Base-by-base conservation (phyloP, 2,113 vertebrate genomes). In the Tricholaema leucomelas region DNA sequence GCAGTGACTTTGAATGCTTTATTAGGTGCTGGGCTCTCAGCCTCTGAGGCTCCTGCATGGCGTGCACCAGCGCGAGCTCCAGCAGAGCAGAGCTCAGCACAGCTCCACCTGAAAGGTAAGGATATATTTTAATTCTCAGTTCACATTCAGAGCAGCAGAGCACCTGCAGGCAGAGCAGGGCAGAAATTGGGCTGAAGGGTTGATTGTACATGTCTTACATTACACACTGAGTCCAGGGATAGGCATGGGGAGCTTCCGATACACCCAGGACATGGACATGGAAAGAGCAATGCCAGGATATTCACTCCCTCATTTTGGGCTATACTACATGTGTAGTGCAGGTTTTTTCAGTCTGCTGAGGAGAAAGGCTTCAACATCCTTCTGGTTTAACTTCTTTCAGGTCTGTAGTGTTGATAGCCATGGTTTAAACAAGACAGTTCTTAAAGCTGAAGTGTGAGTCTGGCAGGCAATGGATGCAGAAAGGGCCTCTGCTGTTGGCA, bases 31-130 rank as follows among this genome's bases (percentile, higher is more conserved):
- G 77, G 74, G 96, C 89, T 93, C 72, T 94, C 88, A 93, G 95
- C 75, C 92, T 96, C 91, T 95, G 72, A 95, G 95, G 94, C 87
- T 96, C 88, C 83, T 93, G 87, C 88, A 46, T 93, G 94, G 88
- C 88, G 76, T 91, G 70, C 89, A 46, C 52, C 75, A 80, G 87
- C 89, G 81, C 16, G 79, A 88, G 96, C 92, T 94, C 94, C 88
- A 94, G 87, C 89, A 94, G 94, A 90, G 87, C 1, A 10, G 94
- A 96, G 88, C 94, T 96, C 96, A 77, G 95, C 95, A 93, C 83
- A 88, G 83, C 95, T 93, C 46, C 82, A 93, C 89, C 94, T 91
- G 95, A 94, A 96, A 96, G 93, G 88, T 96, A 95, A 95, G 94
- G 70, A 58, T 55, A 59, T 83, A 87, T 91, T 93, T 90, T 70